Conservation (phyloP, 2,113 vertebrate species). For the Pteruthius melanotis region DNA sequence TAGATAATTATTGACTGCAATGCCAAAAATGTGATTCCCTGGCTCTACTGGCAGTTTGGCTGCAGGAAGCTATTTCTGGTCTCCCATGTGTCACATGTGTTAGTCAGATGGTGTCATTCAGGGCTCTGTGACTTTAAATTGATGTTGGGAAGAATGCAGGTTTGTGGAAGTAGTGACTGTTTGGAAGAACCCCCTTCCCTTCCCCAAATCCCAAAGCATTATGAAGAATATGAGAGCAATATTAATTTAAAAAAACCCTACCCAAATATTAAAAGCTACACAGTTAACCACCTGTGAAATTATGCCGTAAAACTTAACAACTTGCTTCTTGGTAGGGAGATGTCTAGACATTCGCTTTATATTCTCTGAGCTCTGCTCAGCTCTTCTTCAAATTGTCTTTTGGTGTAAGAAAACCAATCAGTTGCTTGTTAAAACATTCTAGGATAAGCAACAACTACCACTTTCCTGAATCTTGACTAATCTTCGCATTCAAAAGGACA, state of each 20-base stretch:
- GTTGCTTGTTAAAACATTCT: background rate
- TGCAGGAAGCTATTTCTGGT: background rate
- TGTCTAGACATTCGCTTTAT: background rate
- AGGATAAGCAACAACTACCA: background rate
- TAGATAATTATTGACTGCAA: background rate
- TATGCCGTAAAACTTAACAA: background rate
- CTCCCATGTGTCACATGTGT: background rate
- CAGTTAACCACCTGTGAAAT: constrained; percentile 17
- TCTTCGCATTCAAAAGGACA: background rate
- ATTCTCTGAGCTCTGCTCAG: background rate
- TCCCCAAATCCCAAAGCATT: background rate
- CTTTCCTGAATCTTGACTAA: background rate
- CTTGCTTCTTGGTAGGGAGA: background rate
- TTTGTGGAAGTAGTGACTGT: background rate
- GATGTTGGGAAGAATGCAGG: background rate
- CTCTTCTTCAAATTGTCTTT: background rate
- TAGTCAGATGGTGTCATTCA: background rate
- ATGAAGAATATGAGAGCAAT: background rate
- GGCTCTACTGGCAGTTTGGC: background rate
- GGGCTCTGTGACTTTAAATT: background rate
- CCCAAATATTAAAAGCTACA: background rate
- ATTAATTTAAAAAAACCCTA: background rate
- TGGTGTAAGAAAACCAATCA: background rate
- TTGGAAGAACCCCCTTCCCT: background rate
- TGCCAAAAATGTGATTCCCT: background rate